These are phyloP conservation scores for Odontocerum albicorne DNA, from an alignment of 2,888 invertebrate genomes.

Conservation along the genomic window DNA sequence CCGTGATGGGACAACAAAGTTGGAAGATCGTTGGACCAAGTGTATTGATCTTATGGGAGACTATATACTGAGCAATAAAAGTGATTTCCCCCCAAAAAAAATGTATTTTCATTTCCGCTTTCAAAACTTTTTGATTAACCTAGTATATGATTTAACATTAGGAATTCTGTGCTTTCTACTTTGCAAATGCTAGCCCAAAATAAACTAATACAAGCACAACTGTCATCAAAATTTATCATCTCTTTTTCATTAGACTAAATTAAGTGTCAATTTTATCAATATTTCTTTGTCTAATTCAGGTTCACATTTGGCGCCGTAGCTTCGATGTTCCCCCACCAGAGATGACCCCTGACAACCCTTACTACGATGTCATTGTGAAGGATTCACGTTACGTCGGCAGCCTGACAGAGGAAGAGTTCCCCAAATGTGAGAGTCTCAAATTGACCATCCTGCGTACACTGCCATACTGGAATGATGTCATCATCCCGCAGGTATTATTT, in stretches of 20 bases:
- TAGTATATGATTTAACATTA: too few relatives aligned
- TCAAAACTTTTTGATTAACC: too few relatives aligned
- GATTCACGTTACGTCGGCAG: constrained; percentile 73
- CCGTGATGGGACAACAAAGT: too few relatives aligned
- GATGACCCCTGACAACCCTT: constrained; percentile 74
- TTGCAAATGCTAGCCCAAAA: too few relatives aligned
- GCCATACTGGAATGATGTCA: constrained; percentile 84
- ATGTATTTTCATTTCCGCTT: too few relatives aligned
- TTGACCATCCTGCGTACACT: constrained; percentile 78
- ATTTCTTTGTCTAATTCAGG: constrained; percentile 48
- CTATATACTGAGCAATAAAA: too few relatives aligned
- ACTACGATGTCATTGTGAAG: constrained; percentile 73
- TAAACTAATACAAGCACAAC: too few relatives aligned
- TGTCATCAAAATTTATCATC: neutral
- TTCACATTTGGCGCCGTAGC: constrained; percentile 84
- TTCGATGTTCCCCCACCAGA: constrained; percentile 81
- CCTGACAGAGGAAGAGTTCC: constrained; percentile 76
- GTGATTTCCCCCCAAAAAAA: too few relatives aligned
- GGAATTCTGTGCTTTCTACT: too few relatives aligned
- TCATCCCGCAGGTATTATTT: constrained; percentile 67
- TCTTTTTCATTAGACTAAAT: neutral
- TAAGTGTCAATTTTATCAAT: neutral
- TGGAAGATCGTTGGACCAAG: too few relatives aligned
- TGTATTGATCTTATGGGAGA: too few relatives aligned
- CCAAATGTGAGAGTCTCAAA: constrained; percentile 80